Percentiles rank a stretch among this genome's conserved stretches.
These are phyloP conservation scores for Agrilus planipennis DNA, from an alignment of 1,140 invertebrate genomes.

Conservation along the genomic window DNA sequence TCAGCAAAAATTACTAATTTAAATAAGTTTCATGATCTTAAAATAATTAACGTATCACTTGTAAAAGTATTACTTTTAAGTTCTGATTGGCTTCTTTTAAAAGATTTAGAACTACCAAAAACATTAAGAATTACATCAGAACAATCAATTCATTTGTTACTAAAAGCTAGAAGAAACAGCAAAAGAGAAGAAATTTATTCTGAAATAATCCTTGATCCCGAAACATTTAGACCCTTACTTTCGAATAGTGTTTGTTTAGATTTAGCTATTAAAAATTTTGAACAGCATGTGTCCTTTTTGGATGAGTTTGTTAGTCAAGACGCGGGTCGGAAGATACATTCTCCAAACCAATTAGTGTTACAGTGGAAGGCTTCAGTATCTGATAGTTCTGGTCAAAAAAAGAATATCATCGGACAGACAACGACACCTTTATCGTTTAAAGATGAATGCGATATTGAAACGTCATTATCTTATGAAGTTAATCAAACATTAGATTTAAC, in stretches of 20 bases:
- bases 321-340: no score
- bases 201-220: no score
- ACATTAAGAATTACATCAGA: conserved; percentile 33
- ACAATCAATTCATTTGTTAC: conserved; percentile 39
- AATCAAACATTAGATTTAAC: neutral
- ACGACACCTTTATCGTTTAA: conserved; percentile 32
- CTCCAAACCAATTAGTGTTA: no score
- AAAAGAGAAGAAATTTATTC: conserved; percentile 27
- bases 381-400: conserved; percentile 30
- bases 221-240: no score
- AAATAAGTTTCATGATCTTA: conserved; percentile 48
- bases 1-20: conserved; percentile 52
- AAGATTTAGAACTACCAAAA: conserved; percentile 23
- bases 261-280: conserved; percentile 24
- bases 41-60: conserved; percentile 46
- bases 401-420: conserved; percentile 38
- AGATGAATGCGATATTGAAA: conserved; percentile 8
- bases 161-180: conserved; percentile 34
- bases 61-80: conserved; percentile 45
- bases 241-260: conserved; percentile 21
- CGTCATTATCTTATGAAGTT: conserved; percentile 4
- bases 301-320: no score
- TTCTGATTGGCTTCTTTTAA: conserved; percentile 40
- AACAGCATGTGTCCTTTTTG: no score
- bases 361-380: conserved; percentile 40